These are phyloP conservation scores for Acanthopleura granulata DNA, from an alignment of 2,888 invertebrate genomes.

Conservation along the genomic window DNA sequence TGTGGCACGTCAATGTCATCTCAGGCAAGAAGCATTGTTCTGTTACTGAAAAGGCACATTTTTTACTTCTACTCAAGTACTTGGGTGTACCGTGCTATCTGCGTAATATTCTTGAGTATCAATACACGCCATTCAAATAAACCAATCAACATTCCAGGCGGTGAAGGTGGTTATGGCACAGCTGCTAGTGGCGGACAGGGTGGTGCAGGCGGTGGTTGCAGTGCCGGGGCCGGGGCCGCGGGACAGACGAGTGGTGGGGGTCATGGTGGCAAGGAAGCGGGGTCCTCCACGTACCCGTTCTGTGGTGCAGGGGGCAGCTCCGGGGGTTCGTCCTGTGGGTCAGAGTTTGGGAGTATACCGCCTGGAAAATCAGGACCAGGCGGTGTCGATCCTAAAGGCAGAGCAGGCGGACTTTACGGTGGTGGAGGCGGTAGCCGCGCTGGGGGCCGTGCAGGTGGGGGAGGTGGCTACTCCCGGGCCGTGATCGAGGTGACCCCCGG, in stretches of 20 bases:
- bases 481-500: not conserved
- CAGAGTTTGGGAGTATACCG: not conserved
- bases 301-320: constrained; percentile 6
- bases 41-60: too few species aligned
- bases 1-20: too few species aligned
- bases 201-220: constrained; percentile 3
- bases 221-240: constrained; percentile 1
- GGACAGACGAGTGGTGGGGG: constrained; percentile 11
- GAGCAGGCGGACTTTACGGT: not conserved
- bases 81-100: too few species aligned
- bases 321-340: not conserved
- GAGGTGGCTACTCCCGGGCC: not conserved
- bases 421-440: constrained; percentile 14
- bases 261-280: not conserved
- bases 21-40: too few species aligned
- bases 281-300: constrained; percentile 4
- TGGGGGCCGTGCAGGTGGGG: constrained; percentile 7
- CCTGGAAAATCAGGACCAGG: not conserved
- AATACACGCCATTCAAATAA: too few species aligned
- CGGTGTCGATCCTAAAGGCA: not conserved
- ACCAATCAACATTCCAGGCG: not conserved
- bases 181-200: constrained; percentile 4
- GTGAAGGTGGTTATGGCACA: constrained; percentile 8
- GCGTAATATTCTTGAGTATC: too few species aligned
- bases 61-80: too few species aligned